Conservation (phyloP, 1,140 invertebrate species). For the Drosophila setifemur region DNA sequence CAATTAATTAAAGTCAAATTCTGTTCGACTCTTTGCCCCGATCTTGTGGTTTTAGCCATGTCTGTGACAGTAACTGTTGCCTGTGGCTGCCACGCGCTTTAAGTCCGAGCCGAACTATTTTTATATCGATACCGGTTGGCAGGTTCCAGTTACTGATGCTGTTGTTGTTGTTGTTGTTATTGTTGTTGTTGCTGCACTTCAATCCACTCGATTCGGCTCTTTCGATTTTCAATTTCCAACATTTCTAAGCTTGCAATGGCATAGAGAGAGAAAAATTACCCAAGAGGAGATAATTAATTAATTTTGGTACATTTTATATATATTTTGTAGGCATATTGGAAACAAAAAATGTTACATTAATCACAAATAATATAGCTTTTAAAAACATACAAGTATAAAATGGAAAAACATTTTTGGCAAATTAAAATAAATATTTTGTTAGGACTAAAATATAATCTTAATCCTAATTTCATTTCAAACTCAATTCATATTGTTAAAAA, state of each 20-base stretch:
- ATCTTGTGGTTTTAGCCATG: constrained; percentile 4
- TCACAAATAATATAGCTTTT: no score
- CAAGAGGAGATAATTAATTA: neutral
- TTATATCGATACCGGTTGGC: constrained; percentile 49
- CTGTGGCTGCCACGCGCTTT: constrained; percentile 38
- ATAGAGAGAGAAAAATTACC: neutral
- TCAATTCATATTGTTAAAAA: no score
- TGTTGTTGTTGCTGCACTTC: constrained; percentile 31
- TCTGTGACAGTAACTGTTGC: constrained; percentile 13
- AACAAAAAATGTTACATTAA: no score
- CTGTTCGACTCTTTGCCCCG: constrained; percentile 18
- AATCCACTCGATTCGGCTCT: constrained; percentile 15
- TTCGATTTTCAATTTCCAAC: constrained; percentile 65
- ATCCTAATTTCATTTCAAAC: no score
- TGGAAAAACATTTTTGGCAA: no score
- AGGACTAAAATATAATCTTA: no score
- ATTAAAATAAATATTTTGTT: no score
- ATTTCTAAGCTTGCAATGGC: constrained; percentile 57
- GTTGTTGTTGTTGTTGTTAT: no score
- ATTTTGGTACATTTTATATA: no score
- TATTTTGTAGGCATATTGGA: no score
- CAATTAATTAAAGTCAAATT: constrained; percentile 74
- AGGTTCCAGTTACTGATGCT: constrained; percentile 11
- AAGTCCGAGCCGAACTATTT: constrained; percentile 47
- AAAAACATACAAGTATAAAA: no score